phyloP scores from a whole-genome alignment of 2,113 vertebrate species.

The Piprites chloris region DNA sequence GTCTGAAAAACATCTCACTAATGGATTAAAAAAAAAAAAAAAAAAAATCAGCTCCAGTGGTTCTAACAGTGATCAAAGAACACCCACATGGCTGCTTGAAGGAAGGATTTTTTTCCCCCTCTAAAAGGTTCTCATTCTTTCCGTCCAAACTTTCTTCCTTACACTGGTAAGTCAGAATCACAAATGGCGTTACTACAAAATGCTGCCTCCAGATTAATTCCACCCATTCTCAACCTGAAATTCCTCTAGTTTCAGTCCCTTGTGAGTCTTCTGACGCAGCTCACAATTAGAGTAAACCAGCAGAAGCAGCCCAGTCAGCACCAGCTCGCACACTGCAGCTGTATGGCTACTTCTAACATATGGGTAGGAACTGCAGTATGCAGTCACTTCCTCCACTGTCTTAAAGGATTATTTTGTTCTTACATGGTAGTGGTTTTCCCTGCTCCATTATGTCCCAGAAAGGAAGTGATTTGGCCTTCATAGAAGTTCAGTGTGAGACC shows the following conservation, averaged over 20 bases:
- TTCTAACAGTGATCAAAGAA: neutral
- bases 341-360: neutral
- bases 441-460: constrained; percentile 96
- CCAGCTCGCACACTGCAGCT: neutral
- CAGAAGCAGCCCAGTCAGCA: neutral
- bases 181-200: neutral
- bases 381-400: neutral
- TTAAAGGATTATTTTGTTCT: constrained; percentile 46
- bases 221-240: neutral
- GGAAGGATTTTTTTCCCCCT: neutral
- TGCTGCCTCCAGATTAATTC: neutral
- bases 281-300: neutral
- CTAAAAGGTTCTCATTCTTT: neutral
- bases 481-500: constrained; percentile 94
- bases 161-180: neutral
- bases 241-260: neutral
- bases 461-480: constrained; percentile 96
- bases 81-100: neutral
- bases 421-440: constrained; percentile 99
- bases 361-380: neutral
- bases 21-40: neutral
- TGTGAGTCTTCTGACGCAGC: neutral
- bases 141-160: neutral
- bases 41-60: neutral
- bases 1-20: neutral